A percentile compares a stretch with the other conserved stretches of the same genome.
Conservation (phyloP, 1,140 invertebrate species). For the Pseudomyrmex gracilis region DNA sequence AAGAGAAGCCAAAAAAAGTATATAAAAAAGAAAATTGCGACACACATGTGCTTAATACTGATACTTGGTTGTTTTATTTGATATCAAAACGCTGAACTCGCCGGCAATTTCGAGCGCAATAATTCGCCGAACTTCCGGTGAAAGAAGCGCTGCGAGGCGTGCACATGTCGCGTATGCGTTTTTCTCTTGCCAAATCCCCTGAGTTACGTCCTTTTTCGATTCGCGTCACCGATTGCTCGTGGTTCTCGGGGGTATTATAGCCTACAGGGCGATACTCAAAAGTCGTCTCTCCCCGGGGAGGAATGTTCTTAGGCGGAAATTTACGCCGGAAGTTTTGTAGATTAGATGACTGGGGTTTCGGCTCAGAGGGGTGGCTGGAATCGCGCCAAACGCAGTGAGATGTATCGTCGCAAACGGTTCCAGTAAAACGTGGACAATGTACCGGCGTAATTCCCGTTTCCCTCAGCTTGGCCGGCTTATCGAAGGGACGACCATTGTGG, state of each 20-base stretch:
- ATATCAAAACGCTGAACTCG: neutral
- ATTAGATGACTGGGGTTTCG: constrained; percentile 22
- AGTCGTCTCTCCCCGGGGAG: neutral
- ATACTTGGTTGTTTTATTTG: neutral
- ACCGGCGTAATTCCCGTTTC: constrained; percentile 19
- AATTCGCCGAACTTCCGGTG: constrained; percentile 23
- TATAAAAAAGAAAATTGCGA: neutral
- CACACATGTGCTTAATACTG: neutral
- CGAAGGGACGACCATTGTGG: constrained; percentile 32
- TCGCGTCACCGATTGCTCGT: neutral
- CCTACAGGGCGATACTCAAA: neutral
- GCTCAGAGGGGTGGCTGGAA: constrained; percentile 10
- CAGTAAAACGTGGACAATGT: constrained; percentile 36
- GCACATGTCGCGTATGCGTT: neutral
- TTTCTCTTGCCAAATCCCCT: neutral
- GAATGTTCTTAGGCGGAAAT: constrained; percentile 34
- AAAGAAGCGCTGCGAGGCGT: neutral
- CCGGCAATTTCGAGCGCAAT: constrained; percentile 21
- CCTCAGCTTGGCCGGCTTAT: constrained; percentile 29
- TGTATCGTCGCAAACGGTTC: constrained; percentile 25
- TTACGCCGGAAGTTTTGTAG: constrained; percentile 40
- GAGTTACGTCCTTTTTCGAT: constrained; percentile 15
- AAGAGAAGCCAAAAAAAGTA: too few relatives aligned
- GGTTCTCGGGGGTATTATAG: too few relatives aligned
- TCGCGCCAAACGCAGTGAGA: constrained; percentile 14